A percentile compares a stretch with the other conserved stretches of the same genome.
phyloP scores from a whole-genome alignment of 2,113 vertebrate species.

The Platichthys flesus region DNA sequence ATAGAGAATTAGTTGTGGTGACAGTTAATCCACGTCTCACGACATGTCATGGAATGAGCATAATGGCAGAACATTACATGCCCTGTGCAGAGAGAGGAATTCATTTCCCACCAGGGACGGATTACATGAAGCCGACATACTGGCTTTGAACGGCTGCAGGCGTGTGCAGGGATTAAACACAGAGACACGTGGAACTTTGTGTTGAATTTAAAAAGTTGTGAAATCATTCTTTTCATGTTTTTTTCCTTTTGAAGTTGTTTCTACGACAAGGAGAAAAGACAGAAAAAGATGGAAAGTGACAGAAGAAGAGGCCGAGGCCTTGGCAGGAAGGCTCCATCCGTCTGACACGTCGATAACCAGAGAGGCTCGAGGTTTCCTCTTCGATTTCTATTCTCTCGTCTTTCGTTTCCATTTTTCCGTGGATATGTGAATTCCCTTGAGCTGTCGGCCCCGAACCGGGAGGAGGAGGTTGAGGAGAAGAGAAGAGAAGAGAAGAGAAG shows the following conservation, averaged over 20 bases:
- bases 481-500: background rate
- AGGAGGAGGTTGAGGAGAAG: background rate
- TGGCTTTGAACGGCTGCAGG: slow-evolving; percentile 21
- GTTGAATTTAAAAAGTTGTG: background rate
- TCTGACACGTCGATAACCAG: too few species aligned
- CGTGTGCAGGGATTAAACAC: slow-evolving; percentile 23
- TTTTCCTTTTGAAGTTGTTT: background rate
- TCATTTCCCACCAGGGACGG: slow-evolving; percentile 25
- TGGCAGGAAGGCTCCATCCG: too few species aligned
- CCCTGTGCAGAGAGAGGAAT: slow-evolving; percentile 15
- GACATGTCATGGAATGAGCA: slow-evolving; percentile 29
- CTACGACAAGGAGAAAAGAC: too few species aligned
- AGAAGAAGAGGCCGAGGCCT: too few species aligned
- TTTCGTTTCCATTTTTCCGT: too few species aligned
- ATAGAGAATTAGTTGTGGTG: slow-evolving; percentile 3
- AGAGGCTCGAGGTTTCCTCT: too few species aligned
- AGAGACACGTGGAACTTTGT: background rate
- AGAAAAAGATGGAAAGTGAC: too few species aligned
- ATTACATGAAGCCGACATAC: slow-evolving; percentile 32
- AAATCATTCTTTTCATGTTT: background rate
- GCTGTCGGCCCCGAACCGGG: background rate
- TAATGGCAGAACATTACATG: slow-evolving; percentile 15
- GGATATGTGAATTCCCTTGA: too few species aligned
- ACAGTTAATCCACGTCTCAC: slow-evolving; percentile 5
- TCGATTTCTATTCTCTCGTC: too few species aligned